phyloP scores from a whole-genome alignment of 2,888 invertebrate species.

The Leptopilina drosophilae region DNA sequence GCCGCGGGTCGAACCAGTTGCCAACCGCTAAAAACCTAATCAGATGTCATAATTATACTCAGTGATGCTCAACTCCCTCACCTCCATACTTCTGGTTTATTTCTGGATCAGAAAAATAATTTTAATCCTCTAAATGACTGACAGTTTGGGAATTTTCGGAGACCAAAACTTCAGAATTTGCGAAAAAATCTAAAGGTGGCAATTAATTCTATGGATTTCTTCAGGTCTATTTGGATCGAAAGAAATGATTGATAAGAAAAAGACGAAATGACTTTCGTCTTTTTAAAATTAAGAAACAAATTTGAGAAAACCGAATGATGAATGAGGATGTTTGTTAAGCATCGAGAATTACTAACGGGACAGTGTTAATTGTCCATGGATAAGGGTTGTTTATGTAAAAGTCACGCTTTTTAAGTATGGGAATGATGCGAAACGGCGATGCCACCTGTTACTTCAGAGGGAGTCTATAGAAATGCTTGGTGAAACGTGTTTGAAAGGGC shows the following conservation, averaged over 20 bases:
- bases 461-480: neutral
- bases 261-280: too few relatives aligned
- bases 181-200: too few relatives aligned
- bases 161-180: too few relatives aligned
- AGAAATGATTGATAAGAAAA: too few relatives aligned
- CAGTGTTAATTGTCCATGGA: constrained; percentile 12
- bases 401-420: constrained; percentile 14
- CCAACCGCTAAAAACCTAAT: constrained; percentile 74
- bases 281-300: too few relatives aligned
- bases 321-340: too few relatives aligned
- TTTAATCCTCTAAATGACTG: too few relatives aligned
- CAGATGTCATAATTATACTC: constrained; percentile 76
- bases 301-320: too few relatives aligned
- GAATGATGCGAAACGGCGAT: constrained; percentile 35
- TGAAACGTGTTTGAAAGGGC: constrained; percentile 32
- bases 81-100: constrained; percentile 6
- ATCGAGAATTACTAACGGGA: neutral
- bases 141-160: too few relatives aligned
- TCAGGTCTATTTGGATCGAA: too few relatives aligned
- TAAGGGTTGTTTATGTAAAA: constrained; percentile 29
- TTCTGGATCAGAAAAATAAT: too few relatives aligned
- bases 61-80: constrained; percentile 67
- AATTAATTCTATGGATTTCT: too few relatives aligned
- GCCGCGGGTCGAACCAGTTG: constrained; percentile 65
- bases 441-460: constrained; percentile 30